Conservation (phyloP, 2,888 invertebrate species). For the Callimorpha dominula region DNA sequence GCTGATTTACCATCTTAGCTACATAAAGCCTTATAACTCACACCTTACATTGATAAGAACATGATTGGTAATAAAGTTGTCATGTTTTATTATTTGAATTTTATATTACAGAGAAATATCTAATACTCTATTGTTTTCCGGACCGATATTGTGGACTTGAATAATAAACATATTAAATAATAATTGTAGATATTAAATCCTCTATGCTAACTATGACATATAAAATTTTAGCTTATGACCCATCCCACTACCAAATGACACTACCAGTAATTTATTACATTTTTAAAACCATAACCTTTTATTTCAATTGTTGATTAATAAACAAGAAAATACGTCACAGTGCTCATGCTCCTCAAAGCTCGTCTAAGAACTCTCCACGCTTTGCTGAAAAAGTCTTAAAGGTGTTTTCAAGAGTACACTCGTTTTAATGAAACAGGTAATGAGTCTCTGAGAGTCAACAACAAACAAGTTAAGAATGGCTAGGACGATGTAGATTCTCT, state of each 20-base stretch:
- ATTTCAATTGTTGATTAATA: neutral
- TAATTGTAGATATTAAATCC: too few relatives aligned
- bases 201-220: too few relatives aligned
- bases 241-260: too few relatives aligned
- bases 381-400: constrained; percentile 52
- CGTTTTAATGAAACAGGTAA: constrained; percentile 81
- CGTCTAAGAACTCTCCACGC: constrained; percentile 29
- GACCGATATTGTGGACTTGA: neutral
- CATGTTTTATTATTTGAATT: neutral
- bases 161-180: neutral
- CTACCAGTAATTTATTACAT: too few relatives aligned
- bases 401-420: constrained; percentile 67
- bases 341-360: constrained; percentile 14
- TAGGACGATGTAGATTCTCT: constrained; percentile 48
- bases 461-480: constrained; percentile 64
- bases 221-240: too few relatives aligned
- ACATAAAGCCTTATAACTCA: too few relatives aligned
- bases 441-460: constrained; percentile 72
- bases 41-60: neutral
- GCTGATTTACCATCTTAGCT: too few relatives aligned
- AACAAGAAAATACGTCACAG: neutral
- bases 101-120: neutral
- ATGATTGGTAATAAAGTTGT: neutral
- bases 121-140: neutral
- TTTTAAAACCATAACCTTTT: neutral